Percentiles rank a stretch among this genome's conserved stretches.
Conservation (phyloP, 1,140 invertebrate genomes). For the Pinna nobilis region DNA sequence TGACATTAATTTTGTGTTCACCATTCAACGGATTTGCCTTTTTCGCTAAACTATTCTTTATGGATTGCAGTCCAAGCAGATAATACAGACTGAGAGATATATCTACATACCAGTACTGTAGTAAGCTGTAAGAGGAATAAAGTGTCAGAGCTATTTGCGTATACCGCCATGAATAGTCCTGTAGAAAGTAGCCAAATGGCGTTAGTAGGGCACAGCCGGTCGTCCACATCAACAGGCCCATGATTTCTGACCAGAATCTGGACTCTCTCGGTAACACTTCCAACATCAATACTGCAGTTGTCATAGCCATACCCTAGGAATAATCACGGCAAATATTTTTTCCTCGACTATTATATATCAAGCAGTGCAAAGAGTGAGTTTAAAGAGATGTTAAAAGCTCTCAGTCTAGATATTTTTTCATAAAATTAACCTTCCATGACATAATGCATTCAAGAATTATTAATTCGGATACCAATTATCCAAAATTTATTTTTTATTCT, state of each 20-base stretch:
- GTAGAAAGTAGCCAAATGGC: constrained; percentile 40
- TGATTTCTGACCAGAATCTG: constrained; percentile 25
- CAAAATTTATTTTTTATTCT: too few species aligned
- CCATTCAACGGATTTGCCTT: too few species aligned
- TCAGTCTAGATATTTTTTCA: too few species aligned
- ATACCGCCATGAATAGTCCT: constrained; percentile 43
- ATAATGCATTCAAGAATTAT: too few species aligned
- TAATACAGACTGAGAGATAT: not conserved
- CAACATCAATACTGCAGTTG: constrained; percentile 32
- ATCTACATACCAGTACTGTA: constrained; percentile 47
- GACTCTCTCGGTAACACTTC: constrained; percentile 43
- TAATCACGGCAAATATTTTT: not conserved
- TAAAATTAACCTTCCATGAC: too few species aligned
- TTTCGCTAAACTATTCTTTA: too few species aligned
- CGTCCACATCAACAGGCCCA: constrained; percentile 42
- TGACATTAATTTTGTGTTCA: not conserved
- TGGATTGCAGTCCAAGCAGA: not conserved
- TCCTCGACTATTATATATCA: not conserved
- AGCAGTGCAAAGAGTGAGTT: not conserved
- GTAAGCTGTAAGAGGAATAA: constrained; percentile 30
- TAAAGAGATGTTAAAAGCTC: not conserved
- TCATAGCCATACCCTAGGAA: constrained; percentile 44
- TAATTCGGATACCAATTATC: too few species aligned
- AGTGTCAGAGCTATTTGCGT: constrained; percentile 36
- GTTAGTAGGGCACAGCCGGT: constrained; percentile 32